These are phyloP conservation scores for Ethmia dodecea DNA, from an alignment of 2,888 invertebrate species.

Conservation along the genomic window DNA sequence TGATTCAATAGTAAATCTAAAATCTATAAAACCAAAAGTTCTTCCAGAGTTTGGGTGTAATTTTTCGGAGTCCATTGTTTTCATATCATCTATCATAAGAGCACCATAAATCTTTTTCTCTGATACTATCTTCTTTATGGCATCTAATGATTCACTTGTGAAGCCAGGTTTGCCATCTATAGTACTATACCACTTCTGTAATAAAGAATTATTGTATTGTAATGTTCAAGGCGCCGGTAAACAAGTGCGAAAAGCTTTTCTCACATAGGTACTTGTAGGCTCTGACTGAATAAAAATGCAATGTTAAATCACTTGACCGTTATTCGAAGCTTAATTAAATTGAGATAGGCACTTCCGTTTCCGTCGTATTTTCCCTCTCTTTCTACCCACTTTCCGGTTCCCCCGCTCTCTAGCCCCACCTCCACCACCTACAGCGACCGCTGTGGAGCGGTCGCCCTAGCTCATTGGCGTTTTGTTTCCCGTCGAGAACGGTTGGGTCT, in stretches of 20 bases:
- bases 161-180: slow-evolving; percentile 10
- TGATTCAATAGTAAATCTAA: slow-evolving; percentile 3
- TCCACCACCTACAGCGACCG: too few species aligned
- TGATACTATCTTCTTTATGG: slow-evolving; percentile 2
- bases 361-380: too few species aligned
- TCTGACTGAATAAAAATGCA: background rate
- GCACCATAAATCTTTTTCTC: slow-evolving; percentile 1
- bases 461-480: too few species aligned
- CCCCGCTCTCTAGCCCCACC: too few species aligned
- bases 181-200: slow-evolving; percentile 10
- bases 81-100: slow-evolving; percentile 7
- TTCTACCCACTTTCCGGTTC: too few species aligned
- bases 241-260: slow-evolving; percentile 10
- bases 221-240: slow-evolving; percentile 7
- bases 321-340: too few species aligned
- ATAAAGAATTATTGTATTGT: too few species aligned
- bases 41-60: slow-evolving; percentile 1
- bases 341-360: too few species aligned
- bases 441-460: too few species aligned
- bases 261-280: background rate
- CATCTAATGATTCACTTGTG: slow-evolving; percentile 8
- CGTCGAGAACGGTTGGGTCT: too few species aligned
- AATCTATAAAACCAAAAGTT: slow-evolving; percentile 8
- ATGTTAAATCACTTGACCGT: too few species aligned
- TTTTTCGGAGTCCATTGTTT: slow-evolving; percentile 2